Evolutionary conservation across 2,888 invertebrate genomes (phyloP).

Genomic region (Crossocerus cetratus): DNA sequence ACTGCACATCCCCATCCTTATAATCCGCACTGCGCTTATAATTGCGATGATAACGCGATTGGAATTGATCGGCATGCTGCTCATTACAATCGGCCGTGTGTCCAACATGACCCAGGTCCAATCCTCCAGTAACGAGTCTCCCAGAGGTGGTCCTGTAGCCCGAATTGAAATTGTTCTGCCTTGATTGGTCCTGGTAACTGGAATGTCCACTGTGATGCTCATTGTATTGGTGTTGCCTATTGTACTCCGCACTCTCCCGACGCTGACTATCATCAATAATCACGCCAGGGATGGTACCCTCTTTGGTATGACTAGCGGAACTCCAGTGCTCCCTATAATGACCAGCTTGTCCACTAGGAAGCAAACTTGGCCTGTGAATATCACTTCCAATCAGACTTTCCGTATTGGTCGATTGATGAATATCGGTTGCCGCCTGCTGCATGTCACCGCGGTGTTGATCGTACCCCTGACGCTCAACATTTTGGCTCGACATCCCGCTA

Average conservation of each 20-base stretch:
- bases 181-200: slow-evolving; percentile 17
- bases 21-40: slow-evolving; percentile 54
- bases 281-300: slow-evolving; percentile 18
- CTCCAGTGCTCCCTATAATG: slow-evolving; percentile 59
- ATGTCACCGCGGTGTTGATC: slow-evolving; percentile 14
- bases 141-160: slow-evolving; percentile 27
- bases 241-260: slow-evolving; percentile 7
- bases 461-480: neutral
- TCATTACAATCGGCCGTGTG: slow-evolving; percentile 53
- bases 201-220: slow-evolving; percentile 15
- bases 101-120: slow-evolving; percentile 36
- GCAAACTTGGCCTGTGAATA: slow-evolving; percentile 32
- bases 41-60: slow-evolving; percentile 33
- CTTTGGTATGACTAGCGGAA: slow-evolving; percentile 43
- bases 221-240: slow-evolving; percentile 14
- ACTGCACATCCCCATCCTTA: slow-evolving; percentile 19
- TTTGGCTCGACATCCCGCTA: slow-evolving; percentile 14
- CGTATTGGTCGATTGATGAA: slow-evolving; percentile 23
- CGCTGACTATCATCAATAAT: neutral
- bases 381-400: slow-evolving; percentile 30
- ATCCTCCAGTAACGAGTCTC: slow-evolving; percentile 25
- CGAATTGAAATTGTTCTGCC: slow-evolving; percentile 27
- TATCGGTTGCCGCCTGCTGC: slow-evolving; percentile 13
- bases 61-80: slow-evolving; percentile 33
- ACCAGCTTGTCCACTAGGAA: slow-evolving; percentile 21